Evolutionary conservation across 2,888 invertebrate species (phyloP).

Genomic region (Leptothorax acervorum): DNA sequence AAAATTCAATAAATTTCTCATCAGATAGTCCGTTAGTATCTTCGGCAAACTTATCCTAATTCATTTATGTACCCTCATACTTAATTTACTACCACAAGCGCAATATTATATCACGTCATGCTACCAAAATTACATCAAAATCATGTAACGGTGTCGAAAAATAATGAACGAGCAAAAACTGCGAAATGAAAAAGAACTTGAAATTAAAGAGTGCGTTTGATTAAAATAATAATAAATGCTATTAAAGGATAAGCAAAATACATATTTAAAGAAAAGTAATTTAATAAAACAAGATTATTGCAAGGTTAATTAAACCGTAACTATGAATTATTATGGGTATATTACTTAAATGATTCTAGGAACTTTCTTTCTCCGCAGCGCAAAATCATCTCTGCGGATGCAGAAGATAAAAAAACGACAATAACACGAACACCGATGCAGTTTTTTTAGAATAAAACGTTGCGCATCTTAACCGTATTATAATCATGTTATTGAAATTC

Average conservation of each 20-base stretch:
- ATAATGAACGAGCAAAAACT: background rate
- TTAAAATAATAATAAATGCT: background rate
- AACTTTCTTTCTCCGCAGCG: background rate
- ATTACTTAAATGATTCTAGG: background rate
- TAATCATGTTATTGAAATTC: background rate
- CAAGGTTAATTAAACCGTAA: background rate
- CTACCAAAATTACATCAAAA: background rate
- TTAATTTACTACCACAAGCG: background rate
- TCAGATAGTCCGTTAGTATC: background rate
- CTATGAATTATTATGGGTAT: background rate
- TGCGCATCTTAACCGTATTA: background rate
- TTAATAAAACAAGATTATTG: background rate
- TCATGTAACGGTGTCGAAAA: background rate
- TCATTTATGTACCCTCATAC: background rate
- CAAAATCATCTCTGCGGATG: background rate
- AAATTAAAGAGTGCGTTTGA: background rate
- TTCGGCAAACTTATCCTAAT: slow-evolving; percentile 1
- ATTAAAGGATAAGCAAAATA: background rate
- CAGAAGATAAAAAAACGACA: background rate
- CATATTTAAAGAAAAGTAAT: background rate
- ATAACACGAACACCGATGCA: background rate
- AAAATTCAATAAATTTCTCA: slow-evolving; percentile 26
- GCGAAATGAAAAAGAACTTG: too few relatives aligned
- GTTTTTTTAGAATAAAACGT: background rate
- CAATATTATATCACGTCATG: background rate